Evolutionary conservation across 2,797 vertebrate species (phyloP), one percentile per base, ranked within the genome.

Genomic region (Lacerta viridis): DNA sequence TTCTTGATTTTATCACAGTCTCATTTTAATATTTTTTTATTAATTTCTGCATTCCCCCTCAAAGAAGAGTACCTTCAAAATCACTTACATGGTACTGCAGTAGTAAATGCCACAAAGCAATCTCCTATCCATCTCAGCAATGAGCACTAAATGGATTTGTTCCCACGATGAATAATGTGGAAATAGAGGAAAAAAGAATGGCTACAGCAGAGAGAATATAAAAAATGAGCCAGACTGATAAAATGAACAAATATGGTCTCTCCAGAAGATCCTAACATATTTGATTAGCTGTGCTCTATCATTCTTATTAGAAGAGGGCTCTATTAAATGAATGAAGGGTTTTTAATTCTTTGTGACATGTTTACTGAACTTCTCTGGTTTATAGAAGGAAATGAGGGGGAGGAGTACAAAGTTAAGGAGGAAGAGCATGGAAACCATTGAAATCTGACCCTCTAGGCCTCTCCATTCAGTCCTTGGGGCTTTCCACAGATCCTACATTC

Each of bases 311-410:
- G 69, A 90, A 90, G 84, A 93, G 80, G 84, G 80, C 80, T 94
- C 89, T 89, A 94, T 95, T 95, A 91, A 92, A 93, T 94, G 90
- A 95, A 20, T 75, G 43, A 90, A 75, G 83, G 91, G 92, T 92
- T 95, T 96, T 85, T 90, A 93, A 84, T 88, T 74, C 77, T 89
- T 92, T 89, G 87, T 93, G 88, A 90, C 87, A 89, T 87, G 90
- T 91, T 88, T 90, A 69, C 87, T 87, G 82, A 80, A 92, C 69
- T 36, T 39, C 80, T 93, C 78, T 91, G 90, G 88, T 93, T 93
- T 94, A 82, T 92, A 92, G 82, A 92, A 88, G 92, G 89, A 46
- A 86, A 83, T 89, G 66, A 55, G 88, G 25, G 36, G 18, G 50
- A 55, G 50, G 18, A 17, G 88, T 88, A 83, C 43, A 88, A 94